phyloP scores from a whole-genome alignment of 2,888 invertebrate species.

The Agonopterix arenella region DNA sequence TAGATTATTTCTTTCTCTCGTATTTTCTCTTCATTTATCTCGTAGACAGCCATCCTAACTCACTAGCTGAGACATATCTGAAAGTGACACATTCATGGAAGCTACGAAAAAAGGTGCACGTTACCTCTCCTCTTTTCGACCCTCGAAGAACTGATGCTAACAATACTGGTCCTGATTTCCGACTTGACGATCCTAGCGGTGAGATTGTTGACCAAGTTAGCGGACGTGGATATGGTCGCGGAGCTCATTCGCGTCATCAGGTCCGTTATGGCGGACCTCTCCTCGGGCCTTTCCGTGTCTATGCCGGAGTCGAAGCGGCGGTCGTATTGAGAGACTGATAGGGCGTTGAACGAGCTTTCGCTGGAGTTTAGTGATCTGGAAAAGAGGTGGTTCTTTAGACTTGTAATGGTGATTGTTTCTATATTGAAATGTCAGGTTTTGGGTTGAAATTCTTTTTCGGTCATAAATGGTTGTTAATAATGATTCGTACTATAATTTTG shows the following conservation, averaged over 20 bases:
- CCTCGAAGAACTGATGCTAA: conserved; percentile 62
- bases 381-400: neutral
- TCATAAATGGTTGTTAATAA: too few relatives aligned
- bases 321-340: conserved; percentile 54
- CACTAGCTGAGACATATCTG: too few relatives aligned
- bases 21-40: too few relatives aligned
- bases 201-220: conserved; percentile 51
- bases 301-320: conserved; percentile 35
- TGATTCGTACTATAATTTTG: too few relatives aligned
- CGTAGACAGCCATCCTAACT: too few relatives aligned
- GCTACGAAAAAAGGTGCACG: conserved; percentile 15
- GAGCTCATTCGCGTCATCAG: conserved; percentile 63
- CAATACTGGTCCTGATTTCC: conserved; percentile 60
- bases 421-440: too few relatives aligned
- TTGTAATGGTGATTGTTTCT: too few relatives aligned
- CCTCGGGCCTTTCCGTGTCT: conserved; percentile 46
- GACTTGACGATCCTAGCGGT: conserved; percentile 55
- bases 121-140: conserved; percentile 47
- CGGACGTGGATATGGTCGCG: conserved; percentile 54
- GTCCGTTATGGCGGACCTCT: conserved; percentile 52
- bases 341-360: conserved; percentile 64
- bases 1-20: too few relatives aligned
- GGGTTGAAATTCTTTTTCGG: too few relatives aligned
- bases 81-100: too few relatives aligned
- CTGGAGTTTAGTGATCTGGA: conserved; percentile 51